A percentile compares a stretch with the other conserved stretches of the same genome.
Conservation (phyloP, 2,113 vertebrate genomes). For the Corythornis cristatus region DNA sequence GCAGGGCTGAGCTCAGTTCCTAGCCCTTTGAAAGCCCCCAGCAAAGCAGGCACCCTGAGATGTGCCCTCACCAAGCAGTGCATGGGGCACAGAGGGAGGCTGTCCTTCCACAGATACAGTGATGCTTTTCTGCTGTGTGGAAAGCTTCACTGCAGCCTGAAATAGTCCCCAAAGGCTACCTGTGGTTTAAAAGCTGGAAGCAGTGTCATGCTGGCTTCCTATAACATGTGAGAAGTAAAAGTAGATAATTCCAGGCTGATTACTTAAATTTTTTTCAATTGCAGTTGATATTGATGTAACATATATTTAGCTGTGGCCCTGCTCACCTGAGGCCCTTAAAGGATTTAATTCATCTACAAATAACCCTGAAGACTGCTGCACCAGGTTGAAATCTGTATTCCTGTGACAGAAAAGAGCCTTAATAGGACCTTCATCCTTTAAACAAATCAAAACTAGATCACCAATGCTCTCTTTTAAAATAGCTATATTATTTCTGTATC, state of each 20-base stretch:
- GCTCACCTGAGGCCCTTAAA: not conserved
- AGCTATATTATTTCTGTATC: not conserved
- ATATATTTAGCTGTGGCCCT: not conserved
- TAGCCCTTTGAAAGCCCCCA: too few relatives aligned
- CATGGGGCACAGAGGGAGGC: not conserved
- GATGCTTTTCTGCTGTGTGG: not conserved
- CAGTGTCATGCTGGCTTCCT: not conserved
- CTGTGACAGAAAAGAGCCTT: not conserved
- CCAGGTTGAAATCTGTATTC: not conserved
- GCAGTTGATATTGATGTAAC: not conserved
- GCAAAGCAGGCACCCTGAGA: too few relatives aligned
- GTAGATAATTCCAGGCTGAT: not conserved
- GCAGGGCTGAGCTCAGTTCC: not conserved
- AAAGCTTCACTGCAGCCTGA: not conserved
- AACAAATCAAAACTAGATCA: not conserved
- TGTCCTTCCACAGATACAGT: not conserved
- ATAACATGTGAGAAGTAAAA: not conserved
- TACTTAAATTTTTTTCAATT: not conserved
- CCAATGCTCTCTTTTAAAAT: not conserved
- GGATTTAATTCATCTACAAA: not conserved
- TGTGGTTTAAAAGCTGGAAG: not conserved
- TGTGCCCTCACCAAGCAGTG: fast-evolving
- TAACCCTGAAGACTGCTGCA: not conserved
- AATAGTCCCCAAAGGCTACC: not conserved
- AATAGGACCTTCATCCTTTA: not conserved